These are phyloP conservation scores for Dufourea novaeangliae DNA, from an alignment of 1,140 invertebrate species.

Conservation along the genomic window DNA sequence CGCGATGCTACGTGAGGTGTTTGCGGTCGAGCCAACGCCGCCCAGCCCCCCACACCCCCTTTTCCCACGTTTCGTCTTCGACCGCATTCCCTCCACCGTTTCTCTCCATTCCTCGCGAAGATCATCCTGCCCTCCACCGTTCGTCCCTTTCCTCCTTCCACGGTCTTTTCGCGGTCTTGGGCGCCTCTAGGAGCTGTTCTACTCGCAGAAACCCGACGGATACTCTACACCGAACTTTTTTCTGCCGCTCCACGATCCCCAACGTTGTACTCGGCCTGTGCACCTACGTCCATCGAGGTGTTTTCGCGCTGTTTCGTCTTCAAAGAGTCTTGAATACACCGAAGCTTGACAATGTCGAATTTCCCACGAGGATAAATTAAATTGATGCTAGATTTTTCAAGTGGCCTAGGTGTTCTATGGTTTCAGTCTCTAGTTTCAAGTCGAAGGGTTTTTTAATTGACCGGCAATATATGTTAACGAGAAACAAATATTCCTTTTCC, in stretches of 20 bases:
- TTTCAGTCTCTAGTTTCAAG: not conserved
- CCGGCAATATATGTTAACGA: not conserved
- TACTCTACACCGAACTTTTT: not conserved
- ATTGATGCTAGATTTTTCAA: not conserved
- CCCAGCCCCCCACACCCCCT: no score
- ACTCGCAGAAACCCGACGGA: not conserved
- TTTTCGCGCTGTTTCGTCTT: not conserved
- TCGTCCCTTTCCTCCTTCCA: not conserved
- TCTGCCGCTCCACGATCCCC: constrained; percentile 17
- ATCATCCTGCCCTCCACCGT: not conserved
- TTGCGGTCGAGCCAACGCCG: constrained; percentile 61
- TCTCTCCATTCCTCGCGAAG: not conserved
- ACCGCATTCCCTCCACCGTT: not conserved
- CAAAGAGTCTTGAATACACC: not conserved
- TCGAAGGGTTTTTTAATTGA: not conserved
- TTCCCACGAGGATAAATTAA: constrained; percentile 2
- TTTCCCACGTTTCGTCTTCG: not conserved
- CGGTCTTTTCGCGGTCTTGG: not conserved
- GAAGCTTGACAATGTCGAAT: not conserved
- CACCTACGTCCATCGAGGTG: not conserved
- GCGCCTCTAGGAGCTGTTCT: no score
- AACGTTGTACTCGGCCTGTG: no score
- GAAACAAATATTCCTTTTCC: no score
- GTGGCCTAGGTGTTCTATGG: not conserved
- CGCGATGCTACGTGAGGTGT: constrained; percentile 73